Percentiles rank a stretch among this genome's conserved stretches.
These are phyloP conservation scores for Lamellibrachia luymesi DNA, from an alignment of 1,140 invertebrate genomes.

Conservation along the genomic window DNA sequence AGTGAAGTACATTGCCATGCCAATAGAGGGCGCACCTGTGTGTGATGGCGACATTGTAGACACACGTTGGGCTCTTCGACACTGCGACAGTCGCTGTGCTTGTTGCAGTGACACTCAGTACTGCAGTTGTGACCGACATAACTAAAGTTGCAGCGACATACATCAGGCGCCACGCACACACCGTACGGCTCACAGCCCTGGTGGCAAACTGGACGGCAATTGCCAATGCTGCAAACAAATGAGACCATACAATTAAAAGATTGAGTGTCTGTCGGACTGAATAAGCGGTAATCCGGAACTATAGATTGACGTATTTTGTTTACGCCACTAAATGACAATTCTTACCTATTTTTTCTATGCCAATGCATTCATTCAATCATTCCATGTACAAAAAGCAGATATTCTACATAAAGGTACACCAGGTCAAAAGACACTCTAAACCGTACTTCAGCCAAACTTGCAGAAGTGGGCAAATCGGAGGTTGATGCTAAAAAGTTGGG, in stretches of 20 bases:
- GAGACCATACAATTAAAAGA: not conserved
- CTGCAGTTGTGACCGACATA: conserved; percentile 92
- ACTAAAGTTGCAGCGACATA: conserved; percentile 89
- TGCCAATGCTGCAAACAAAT: not conserved
- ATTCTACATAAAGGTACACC: too few species aligned
- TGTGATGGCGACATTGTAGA: conserved; percentile 86
- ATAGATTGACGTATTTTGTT: too few species aligned
- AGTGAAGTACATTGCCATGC: not conserved
- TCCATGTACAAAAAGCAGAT: too few species aligned
- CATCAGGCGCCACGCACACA: conserved; percentile 78
- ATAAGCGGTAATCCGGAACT: too few species aligned
- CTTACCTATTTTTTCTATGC: too few species aligned
- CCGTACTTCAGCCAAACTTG: too few species aligned
- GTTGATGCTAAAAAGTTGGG: too few species aligned
- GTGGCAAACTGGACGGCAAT: conserved; percentile 78
- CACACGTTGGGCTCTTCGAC: conserved; percentile 80
- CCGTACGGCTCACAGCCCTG: conserved; percentile 84
- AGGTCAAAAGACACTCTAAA: too few species aligned
- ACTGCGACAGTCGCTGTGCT: conserved; percentile 86
- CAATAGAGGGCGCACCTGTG: conserved; percentile 64
- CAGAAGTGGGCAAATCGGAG: too few species aligned
- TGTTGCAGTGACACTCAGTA: conserved; percentile 90
- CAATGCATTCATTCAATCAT: too few species aligned
- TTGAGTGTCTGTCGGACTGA: too few species aligned
- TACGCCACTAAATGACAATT: too few species aligned